Conservation (phyloP, 2,888 invertebrate genomes). For the Nebria salina region DNA sequence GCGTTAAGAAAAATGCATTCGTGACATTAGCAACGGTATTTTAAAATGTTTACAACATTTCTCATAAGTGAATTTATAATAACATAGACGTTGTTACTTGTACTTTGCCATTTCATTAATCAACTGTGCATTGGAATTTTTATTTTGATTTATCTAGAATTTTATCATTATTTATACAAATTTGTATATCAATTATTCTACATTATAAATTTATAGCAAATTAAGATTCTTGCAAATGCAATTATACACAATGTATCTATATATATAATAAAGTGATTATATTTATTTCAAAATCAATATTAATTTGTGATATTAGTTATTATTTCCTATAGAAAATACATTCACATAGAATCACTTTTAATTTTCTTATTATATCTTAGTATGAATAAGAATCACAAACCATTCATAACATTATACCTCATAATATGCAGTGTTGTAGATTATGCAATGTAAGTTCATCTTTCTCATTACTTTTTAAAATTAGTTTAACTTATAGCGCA, state of each 20-base stretch:
- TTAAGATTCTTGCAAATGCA: background rate
- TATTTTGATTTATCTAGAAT: conserved; percentile 51
- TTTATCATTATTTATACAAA: conserved; percentile 49
- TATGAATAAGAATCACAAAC: too few relatives aligned
- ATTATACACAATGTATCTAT: too few relatives aligned
- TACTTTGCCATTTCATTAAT: conserved; percentile 26
- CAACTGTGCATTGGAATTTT: conserved; percentile 2
- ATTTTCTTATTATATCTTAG: too few relatives aligned
- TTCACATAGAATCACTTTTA: too few relatives aligned
- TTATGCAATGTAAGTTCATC: too few relatives aligned
- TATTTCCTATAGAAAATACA: too few relatives aligned
- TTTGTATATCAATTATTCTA: conserved; percentile 47
- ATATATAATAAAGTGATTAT: background rate
- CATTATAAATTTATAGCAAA: conserved; percentile 35
- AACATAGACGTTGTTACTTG: background rate
- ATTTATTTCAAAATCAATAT: background rate
- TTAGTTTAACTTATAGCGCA: too few relatives aligned
- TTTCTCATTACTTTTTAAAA: too few relatives aligned
- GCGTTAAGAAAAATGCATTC: conserved; percentile 51
- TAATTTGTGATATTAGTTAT: background rate
- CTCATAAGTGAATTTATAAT: conserved; percentile 18
- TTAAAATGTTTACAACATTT: conserved; percentile 41
- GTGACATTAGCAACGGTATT: conserved; percentile 49
- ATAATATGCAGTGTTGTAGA: too few relatives aligned
- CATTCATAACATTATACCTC: too few relatives aligned